phyloP scores from a whole-genome alignment of 2,113 vertebrate species.

The Ailurus styani region DNA sequence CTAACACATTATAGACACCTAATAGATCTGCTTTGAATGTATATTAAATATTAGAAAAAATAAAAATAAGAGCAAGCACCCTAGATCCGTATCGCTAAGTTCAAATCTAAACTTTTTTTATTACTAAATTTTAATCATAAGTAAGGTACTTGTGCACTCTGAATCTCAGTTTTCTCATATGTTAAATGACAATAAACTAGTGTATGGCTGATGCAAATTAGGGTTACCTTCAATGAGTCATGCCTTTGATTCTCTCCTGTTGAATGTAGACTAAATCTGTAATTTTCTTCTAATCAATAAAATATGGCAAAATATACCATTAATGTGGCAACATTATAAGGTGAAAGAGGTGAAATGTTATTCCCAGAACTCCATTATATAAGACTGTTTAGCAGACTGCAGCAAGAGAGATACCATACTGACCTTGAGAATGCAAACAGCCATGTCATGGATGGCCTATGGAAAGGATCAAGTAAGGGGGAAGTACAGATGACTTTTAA shows the following conservation, averaged over 20 bases:
- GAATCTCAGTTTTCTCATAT: not conserved
- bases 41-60: not conserved
- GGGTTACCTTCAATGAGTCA: not conserved
- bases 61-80: not conserved
- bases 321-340: not conserved
- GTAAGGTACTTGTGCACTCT: not conserved
- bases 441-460: not conserved
- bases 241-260: not conserved
- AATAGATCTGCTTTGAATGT: not conserved
- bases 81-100: not conserved
- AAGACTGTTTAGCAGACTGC: not conserved
- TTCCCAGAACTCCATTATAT: not conserved
- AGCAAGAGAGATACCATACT: not conserved
- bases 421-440: not conserved
- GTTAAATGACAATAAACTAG: not conserved
- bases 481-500: too few species aligned
- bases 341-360: not conserved
- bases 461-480: not conserved
- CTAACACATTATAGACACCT: not conserved
- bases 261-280: not conserved
- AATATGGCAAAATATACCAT: not conserved
- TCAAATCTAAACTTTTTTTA: not conserved
- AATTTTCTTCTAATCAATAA: not conserved
- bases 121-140: not conserved
- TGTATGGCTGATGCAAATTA: not conserved